These are phyloP conservation scores for Subacronicta megacephala DNA, from an alignment of 2,888 invertebrate genomes.

Conservation along the genomic window DNA sequence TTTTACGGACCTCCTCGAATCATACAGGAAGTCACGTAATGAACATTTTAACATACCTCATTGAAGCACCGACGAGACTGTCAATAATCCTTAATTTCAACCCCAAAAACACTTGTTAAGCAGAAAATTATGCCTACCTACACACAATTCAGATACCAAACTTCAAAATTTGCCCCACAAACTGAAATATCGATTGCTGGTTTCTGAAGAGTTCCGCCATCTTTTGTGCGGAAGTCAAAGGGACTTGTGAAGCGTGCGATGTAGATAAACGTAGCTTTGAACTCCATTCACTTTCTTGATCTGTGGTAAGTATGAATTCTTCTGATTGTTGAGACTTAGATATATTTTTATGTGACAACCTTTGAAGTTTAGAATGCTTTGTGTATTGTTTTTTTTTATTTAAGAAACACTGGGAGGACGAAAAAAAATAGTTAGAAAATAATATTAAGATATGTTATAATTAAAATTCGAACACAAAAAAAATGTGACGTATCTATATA, in stretches of 20 bases:
- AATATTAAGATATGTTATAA: too few species aligned
- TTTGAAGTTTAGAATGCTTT: constrained; percentile 25
- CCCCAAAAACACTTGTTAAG: background rate
- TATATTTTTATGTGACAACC: constrained; percentile 32
- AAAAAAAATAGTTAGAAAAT: too few species aligned
- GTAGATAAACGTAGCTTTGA: constrained; percentile 52
- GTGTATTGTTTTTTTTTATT: background rate
- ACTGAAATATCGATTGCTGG: constrained; percentile 32
- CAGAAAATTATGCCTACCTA: constrained; percentile 1
- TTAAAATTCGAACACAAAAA: too few species aligned
- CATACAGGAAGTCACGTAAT: background rate
- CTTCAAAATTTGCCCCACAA: constrained; percentile 6
- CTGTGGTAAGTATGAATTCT: constrained; percentile 29
- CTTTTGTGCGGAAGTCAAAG: constrained; percentile 34
- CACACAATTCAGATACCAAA: background rate
- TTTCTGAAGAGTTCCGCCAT: constrained; percentile 22
- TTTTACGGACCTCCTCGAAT: too few species aligned
- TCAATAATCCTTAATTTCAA: background rate
- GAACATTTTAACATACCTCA: background rate
- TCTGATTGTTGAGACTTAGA: constrained; percentile 29
- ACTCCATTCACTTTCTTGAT: constrained; percentile 29
- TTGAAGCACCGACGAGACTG: background rate
- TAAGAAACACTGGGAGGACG: background rate
- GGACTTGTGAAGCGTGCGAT: constrained; percentile 35
- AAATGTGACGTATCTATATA: too few species aligned